A percentile compares a stretch with the other conserved stretches of the same genome.
These are phyloP conservation scores for Lepidocyrtinus sp. DNA, from an alignment of 2,888 invertebrate species.

Conservation along the genomic window DNA sequence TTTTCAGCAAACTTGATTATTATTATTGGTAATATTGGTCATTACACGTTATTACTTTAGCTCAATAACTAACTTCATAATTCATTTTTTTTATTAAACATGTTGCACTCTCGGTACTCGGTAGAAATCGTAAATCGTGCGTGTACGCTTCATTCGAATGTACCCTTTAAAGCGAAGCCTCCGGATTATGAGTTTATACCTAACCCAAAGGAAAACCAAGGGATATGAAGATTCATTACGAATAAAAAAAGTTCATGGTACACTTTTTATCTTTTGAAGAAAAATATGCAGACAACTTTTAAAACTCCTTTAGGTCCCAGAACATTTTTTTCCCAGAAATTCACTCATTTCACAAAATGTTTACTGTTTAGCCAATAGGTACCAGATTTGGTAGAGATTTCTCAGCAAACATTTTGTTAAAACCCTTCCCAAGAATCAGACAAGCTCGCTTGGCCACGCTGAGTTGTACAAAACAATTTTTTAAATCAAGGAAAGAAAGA, in stretches of 20 bases:
- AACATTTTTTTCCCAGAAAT: background rate
- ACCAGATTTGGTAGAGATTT: too few relatives aligned
- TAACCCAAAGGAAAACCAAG: background rate
- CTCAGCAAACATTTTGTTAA: background rate
- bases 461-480: background rate
- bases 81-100: background rate
- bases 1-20: conserved; percentile 25
- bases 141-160: background rate
- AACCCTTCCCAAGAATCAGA: background rate
- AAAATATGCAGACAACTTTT: background rate
- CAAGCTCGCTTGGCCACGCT: background rate
- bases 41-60: conserved; percentile 8
- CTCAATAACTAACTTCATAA: background rate
- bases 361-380: background rate
- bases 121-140: conserved; percentile 8
- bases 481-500: conserved; percentile 24
- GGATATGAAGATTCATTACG: background rate
- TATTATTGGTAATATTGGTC: conserved; percentile 22
- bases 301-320: background rate
- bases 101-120: background rate
- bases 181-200: background rate
- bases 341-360: background rate
- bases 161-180: background rate
- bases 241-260: background rate
- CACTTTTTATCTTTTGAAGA: background rate